Evolutionary conservation across 2,113 vertebrate species (phyloP).

Genomic region (Perca flavescens): DNA sequence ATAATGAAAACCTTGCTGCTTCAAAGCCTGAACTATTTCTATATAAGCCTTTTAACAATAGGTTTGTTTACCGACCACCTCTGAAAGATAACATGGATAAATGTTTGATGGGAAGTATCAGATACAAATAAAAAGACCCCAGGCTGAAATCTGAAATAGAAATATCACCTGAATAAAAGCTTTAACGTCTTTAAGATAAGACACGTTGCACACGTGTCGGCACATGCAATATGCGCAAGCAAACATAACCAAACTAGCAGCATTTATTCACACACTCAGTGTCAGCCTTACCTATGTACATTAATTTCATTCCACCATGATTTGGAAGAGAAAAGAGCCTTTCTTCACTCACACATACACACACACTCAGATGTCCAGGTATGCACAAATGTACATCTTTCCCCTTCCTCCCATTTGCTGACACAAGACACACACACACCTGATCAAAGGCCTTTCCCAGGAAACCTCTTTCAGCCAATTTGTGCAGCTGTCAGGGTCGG

Average conservation of each 20-base stretch:
- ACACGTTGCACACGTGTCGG: slow-evolving; percentile 3
- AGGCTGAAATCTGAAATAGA: slow-evolving; percentile 8
- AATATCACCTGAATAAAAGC: slow-evolving; percentile 27
- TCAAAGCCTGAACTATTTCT: slow-evolving; percentile 43
- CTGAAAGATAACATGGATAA: slow-evolving; percentile 25
- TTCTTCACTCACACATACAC: slow-evolving; percentile 14
- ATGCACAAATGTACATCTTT: slow-evolving; percentile 44
- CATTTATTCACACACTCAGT: neutral
- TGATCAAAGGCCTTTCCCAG: slow-evolving; percentile 79
- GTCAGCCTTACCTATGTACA: slow-evolving; percentile 24
- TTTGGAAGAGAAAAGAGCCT: slow-evolving; percentile 34
- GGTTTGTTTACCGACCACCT: slow-evolving; percentile 51
- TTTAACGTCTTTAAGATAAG: slow-evolving; percentile 11
- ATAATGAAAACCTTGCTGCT: slow-evolving; percentile 41
- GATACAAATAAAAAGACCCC: slow-evolving; percentile 34
- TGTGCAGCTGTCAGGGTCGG: slow-evolving; percentile 81
- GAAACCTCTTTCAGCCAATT: slow-evolving; percentile 83
- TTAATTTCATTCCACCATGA: slow-evolving; percentile 37
- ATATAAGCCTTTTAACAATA: slow-evolving; percentile 31
- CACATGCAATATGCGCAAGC: neutral
- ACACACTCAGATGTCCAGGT: slow-evolving; percentile 42
- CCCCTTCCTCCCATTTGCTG: slow-evolving; percentile 34
- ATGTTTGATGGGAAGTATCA: slow-evolving; percentile 26
- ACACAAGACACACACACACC: slow-evolving; percentile 60
- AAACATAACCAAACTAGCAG: neutral